These are phyloP conservation scores for Cryptosula pallasiana DNA, from an alignment of 2,888 invertebrate species.

Conservation along the genomic window DNA sequence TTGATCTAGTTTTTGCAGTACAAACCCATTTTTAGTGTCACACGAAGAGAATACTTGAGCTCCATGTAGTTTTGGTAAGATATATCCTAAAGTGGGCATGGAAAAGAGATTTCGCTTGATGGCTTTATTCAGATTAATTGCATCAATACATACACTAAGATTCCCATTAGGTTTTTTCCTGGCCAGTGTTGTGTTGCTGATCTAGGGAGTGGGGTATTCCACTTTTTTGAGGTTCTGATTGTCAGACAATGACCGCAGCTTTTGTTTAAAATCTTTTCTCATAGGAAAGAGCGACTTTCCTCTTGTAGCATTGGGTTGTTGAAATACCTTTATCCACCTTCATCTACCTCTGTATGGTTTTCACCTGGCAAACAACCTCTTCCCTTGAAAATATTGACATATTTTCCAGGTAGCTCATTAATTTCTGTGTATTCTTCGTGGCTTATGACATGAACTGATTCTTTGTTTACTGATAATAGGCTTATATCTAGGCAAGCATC, in stretches of 20 bases:
- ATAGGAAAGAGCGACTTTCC: background rate
- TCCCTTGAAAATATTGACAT: background rate
- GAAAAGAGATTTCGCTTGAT: background rate
- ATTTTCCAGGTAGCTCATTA: background rate
- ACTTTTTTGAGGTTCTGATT: background rate
- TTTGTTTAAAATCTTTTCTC: background rate
- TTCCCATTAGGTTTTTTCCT: background rate
- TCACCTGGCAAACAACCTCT: background rate
- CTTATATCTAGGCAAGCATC: too few species aligned
- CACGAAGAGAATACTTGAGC: background rate
- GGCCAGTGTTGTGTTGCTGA: conserved; percentile 1
- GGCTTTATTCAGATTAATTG: conserved; percentile 16
- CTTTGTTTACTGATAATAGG: background rate
- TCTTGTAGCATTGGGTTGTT: background rate
- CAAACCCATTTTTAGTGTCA: conserved; percentile 2
- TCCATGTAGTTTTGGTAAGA: background rate
- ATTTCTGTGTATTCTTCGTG: background rate
- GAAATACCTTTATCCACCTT: background rate
- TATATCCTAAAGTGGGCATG: background rate
- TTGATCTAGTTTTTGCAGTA: conserved; percentile 10
- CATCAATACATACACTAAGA: background rate
- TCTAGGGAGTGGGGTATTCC: background rate
- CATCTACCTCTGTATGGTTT: background rate
- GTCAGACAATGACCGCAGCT: background rate
- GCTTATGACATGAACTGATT: background rate